Percentiles rank a stretch among this genome's conserved stretches.
phyloP scores from a whole-genome alignment of 2,797 vertebrate genomes.

The Rhynchotus rufescens region DNA sequence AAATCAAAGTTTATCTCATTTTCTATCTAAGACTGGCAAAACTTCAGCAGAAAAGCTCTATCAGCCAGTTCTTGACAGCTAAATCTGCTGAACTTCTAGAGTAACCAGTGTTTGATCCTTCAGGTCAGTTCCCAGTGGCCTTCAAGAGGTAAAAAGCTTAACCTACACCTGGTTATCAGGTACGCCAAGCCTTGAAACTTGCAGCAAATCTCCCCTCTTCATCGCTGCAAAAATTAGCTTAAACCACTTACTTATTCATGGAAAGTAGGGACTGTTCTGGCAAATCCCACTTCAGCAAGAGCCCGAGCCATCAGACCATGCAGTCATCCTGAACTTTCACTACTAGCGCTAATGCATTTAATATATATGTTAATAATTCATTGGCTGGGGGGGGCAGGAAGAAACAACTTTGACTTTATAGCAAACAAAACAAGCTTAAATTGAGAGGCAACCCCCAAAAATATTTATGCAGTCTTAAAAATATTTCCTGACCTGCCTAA shows the following conservation, averaged over 20 bases:
- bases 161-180: neutral
- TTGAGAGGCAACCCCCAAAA: neutral
- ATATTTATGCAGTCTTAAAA: neutral
- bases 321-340: neutral
- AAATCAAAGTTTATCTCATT: neutral
- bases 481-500: neutral
- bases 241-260: neutral
- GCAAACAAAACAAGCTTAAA: neutral
- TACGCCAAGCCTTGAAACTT: neutral
- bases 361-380: neutral
- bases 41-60: neutral
- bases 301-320: neutral
- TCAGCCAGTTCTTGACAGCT: neutral
- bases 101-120: neutral
- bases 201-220: no score
- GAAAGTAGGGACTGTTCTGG: neutral
- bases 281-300: neutral
- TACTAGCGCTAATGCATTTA: neutral
- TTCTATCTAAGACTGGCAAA: neutral
- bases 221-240: neutral
- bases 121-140: neutral
- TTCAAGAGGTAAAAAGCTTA: neutral
- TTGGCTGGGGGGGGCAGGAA: no score
- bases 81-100: neutral
- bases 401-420: neutral